Evolutionary conservation across 2,888 invertebrate species (phyloP), one percentile per base, ranked within the genome.

Genomic region (Troides aeacus): DNA sequence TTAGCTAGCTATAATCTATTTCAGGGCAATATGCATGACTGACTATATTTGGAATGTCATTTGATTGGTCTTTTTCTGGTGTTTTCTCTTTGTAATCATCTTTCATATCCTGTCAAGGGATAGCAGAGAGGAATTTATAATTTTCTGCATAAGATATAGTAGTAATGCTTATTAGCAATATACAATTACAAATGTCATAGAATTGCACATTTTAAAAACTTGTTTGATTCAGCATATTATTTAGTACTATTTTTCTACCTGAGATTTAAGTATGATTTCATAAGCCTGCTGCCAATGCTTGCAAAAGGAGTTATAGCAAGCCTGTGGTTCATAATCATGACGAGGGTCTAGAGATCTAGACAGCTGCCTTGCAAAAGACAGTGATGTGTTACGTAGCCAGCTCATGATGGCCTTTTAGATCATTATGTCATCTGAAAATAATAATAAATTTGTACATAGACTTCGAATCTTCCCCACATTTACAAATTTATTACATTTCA

Each of bases 271-370:
- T 77, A 98, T 97, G 71, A 98, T 97, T 75, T 97, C 97, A 79
- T 95, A 92, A 2, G 97, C 97, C 85, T 98, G 98, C 81, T 97
- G 97, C 98, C 98, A 98, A 85, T 98, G 98, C 84, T 97, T 97
- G 84, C 96, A 96, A 89, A 98, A 98, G 80, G 98, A 98, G 86
- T 97, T 97, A 83, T 97, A 97, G 87, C 98, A 98, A 10, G 98
- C 98, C 67, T 96, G 96, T 0, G 97, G 97, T 89, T 97, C 97
- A 78, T 95, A 96, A 82, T 96, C 95, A 12, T 95, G 94, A 6
- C 95, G 94, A 15, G 95, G 95, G 78, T 95, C 95, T 61, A 94
- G 91, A 2, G 93, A 84, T 58, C 95, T 93, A 65, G 94, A 94
- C 70, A 94, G 86, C 79, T 94, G 94, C 78, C 94, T 89, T 69